Evolutionary conservation across 2,113 vertebrate genomes (phyloP).

Genomic region (Desmodus rotundus): DNA sequence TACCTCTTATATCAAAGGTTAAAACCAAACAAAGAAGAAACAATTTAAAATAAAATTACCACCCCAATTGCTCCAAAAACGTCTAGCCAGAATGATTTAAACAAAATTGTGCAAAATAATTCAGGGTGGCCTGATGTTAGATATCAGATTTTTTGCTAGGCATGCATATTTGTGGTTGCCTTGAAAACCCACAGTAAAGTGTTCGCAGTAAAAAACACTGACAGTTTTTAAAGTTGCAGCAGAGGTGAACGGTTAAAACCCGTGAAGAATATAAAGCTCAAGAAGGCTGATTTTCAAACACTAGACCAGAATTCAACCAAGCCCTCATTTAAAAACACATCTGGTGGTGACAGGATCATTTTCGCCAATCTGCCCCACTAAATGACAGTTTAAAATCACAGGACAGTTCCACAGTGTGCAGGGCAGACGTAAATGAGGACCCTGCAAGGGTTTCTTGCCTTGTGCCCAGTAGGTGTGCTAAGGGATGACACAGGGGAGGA

Average conservation of each 20-base stretch:
- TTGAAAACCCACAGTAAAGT: neutral
- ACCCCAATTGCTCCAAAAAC: neutral
- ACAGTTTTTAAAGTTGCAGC: neutral
- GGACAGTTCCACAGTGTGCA: neutral
- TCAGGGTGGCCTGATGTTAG: neutral
- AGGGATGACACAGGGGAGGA: neutral
- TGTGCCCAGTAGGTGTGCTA: neutral
- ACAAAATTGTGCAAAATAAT: constrained; percentile 32
- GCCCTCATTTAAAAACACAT: constrained; percentile 15
- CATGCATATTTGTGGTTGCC: neutral
- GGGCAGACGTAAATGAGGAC: neutral
- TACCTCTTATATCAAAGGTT: neutral
- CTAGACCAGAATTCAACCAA: neutral
- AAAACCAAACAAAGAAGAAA: neutral
- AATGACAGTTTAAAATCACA: constrained; percentile 37
- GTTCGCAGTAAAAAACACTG: neutral
- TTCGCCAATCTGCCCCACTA: neutral
- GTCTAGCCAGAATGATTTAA: neutral
- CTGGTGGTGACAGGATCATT: neutral
- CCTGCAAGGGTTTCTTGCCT: fast-evolving
- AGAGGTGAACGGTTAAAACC: neutral
- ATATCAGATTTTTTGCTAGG: neutral
- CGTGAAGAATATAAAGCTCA: neutral
- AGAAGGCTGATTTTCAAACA: constrained; percentile 41
- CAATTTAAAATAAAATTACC: neutral